Base-by-base conservation (phyloP, 1,140 invertebrate genomes). In the Pogonomyrmex barbatus region DNA sequence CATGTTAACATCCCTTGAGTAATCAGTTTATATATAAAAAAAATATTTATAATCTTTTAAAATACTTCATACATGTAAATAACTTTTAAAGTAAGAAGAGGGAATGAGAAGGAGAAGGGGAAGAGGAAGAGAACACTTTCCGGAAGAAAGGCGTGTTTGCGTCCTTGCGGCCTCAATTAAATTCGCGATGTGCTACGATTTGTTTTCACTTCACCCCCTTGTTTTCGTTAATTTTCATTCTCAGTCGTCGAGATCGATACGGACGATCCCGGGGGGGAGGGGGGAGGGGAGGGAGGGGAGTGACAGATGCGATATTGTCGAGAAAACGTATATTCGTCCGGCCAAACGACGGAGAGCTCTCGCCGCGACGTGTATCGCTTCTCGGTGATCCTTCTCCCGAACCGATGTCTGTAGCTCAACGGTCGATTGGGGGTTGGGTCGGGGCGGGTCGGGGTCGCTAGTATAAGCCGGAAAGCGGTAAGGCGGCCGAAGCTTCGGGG, bases 401-500 rank as follows among this genome's bases (percentile, higher is more conserved):
- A 75, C 62, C 54, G 33, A 47, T 24, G 24, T 47, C n/a, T 50
- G 30, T 45, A 4, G 10, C 67, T 68, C 42, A 12, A 12, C 42
- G 65, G 65, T 56, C 65, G 88, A 81, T 88, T 56, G 58, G 63
- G 36, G 39, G 12, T 52, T 24, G 24, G n/a, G n/a, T n/a, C n/a
- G n/a, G n/a, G n/a, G 24, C 24, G 24, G 24, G 24, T 24, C 24
- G n/a, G 17, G 12, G 12, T 47, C 71, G 45, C 45, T 60, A 70
- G n/a, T 75, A 79, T 52, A 90, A 87, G 71, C 58, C 24, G 73
- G 39, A 24, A 84, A 56, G 67, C 75, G 58, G 82, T 77, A 89
- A 89, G 87, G 52, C 88, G 78, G 67, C 67, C 68, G 81, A 84
- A 90, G 90, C 89, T 91, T 91, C 81, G 9, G 83, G 87, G 91